phyloP scores from a whole-genome alignment of 1,140 invertebrate species.

The Akabosia matsudoensis region DNA sequence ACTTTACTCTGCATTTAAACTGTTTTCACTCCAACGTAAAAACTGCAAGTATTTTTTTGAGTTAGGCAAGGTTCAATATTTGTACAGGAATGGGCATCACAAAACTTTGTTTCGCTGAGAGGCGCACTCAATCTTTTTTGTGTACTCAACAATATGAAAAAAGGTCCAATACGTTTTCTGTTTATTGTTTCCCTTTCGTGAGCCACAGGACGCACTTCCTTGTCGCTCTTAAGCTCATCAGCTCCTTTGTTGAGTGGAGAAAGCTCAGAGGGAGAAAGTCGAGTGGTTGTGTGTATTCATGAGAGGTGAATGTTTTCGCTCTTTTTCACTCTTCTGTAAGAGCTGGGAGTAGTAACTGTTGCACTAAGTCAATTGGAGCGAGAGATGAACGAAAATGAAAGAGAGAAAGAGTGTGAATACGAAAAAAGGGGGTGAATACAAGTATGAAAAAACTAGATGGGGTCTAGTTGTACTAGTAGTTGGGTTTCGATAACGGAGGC shows the following conservation, averaged over 20 bases:
- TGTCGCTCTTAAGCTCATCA: background rate
- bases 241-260: background rate
- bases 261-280: constrained; percentile 16
- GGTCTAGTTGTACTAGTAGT: background rate
- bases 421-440: background rate
- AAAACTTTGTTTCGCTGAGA: background rate
- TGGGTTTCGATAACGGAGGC: background rate
- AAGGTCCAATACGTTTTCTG: background rate
- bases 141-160: background rate
- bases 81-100: background rate
- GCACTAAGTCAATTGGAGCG: background rate
- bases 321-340: background rate
- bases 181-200: background rate
- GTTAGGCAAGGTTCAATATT: background rate
- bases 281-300: background rate
- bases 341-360: background rate
- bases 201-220: background rate
- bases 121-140: background rate
- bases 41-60: background rate
- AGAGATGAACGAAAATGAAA: background rate
- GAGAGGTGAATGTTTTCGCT: background rate
- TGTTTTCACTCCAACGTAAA: background rate
- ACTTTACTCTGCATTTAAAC: background rate
- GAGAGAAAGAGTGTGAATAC: too few species aligned
- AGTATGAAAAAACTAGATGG: background rate